A percentile compares a stretch with the other conserved stretches of the same genome.
phyloP scores from a whole-genome alignment of 2,888 invertebrate genomes.

The Ctenicera cuprea region DNA sequence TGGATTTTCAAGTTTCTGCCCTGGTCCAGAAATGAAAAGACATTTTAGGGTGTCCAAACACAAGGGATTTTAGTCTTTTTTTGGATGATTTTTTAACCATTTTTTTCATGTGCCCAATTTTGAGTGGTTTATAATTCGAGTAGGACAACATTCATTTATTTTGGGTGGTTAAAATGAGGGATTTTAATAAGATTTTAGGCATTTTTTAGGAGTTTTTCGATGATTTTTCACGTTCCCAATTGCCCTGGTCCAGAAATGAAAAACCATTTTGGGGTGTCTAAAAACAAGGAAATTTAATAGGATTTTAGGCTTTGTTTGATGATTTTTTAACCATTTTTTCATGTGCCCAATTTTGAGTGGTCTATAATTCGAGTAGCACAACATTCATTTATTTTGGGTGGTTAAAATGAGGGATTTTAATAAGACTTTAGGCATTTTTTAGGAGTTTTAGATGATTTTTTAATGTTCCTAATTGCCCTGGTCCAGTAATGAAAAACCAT shows the following conservation, averaged over 20 bases:
- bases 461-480: background rate
- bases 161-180: no score
- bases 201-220: background rate
- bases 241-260: no score
- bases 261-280: no score
- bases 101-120: no score
- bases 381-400: background rate
- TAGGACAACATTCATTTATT: background rate
- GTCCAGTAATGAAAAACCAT: no score
- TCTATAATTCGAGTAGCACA: background rate
- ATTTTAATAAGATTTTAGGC: no score
- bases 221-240: no score
- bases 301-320: background rate
- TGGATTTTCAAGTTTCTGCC: no score
- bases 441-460: background rate
- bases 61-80: background rate
- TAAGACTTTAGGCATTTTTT: background rate
- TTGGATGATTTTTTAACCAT: background rate
- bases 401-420: background rate
- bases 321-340: no score
- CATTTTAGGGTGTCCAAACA: background rate
- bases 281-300: no score
- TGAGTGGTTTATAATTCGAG: no score
- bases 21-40: constrained; percentile 6
- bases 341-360: constrained; percentile 7